Evolutionary conservation across 2,113 vertebrate species (phyloP).

Genomic region (Brachyhypopomus occidentalis): DNA sequence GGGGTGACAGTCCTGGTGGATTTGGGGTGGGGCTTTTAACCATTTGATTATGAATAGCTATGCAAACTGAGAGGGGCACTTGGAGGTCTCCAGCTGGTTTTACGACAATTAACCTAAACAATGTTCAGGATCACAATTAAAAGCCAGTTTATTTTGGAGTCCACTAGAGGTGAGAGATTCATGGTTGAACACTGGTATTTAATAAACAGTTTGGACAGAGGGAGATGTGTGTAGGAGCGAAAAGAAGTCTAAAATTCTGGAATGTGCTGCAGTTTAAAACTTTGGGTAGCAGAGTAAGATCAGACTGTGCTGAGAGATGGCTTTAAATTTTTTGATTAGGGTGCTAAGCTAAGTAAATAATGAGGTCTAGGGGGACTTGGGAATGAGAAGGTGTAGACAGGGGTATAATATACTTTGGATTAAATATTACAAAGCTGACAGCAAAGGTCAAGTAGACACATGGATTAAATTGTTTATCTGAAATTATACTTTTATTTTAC

Average conservation of each 20-base stretch:
- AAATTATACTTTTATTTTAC: too few relatives aligned
- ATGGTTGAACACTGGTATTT: not conserved
- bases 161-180: constrained; percentile 21
- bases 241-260: not conserved
- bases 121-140: constrained; percentile 43
- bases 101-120: constrained; percentile 47
- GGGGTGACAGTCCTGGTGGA: not conserved
- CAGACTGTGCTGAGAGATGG: not conserved
- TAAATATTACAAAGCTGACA: not conserved
- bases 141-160: constrained; percentile 60
- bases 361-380: not conserved
- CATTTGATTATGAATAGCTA: constrained; percentile 51
- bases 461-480: not conserved
- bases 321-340: not conserved
- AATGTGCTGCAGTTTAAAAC: constrained; percentile 24
- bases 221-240: not conserved
- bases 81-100: constrained; percentile 44
- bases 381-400: not conserved
- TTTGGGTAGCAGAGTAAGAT: not conserved
- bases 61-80: constrained; percentile 48
- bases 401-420: not conserved
- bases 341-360: not conserved
- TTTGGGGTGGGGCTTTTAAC: constrained; percentile 20
- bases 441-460: not conserved
- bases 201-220: constrained; percentile 42